A percentile compares a stretch with the other conserved stretches of the same genome.
phyloP scores from a whole-genome alignment of 2,888 invertebrate genomes.

The Orchesella flavescens region DNA sequence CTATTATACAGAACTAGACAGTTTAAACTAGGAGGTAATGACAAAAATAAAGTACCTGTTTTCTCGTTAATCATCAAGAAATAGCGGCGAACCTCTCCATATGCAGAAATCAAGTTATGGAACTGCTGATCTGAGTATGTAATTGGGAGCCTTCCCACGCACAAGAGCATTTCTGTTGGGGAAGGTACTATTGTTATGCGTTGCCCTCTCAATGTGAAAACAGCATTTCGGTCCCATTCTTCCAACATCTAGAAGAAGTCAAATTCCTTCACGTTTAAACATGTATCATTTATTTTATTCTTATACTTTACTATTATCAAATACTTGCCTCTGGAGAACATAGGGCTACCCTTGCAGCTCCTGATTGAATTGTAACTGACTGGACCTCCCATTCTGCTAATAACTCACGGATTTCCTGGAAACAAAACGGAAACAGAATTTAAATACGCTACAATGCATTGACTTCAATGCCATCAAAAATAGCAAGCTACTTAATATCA shows the following conservation, averaged over 20 bases:
- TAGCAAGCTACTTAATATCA: too few relatives aligned
- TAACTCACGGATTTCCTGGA: slow-evolving; percentile 74
- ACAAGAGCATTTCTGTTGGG: slow-evolving; percentile 76
- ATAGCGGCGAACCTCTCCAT: slow-evolving; percentile 75
- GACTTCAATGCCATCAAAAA: too few relatives aligned
- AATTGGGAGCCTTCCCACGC: slow-evolving; percentile 76
- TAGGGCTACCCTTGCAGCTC: slow-evolving; percentile 73
- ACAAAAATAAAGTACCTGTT: too few relatives aligned
- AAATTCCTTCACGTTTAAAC: neutral
- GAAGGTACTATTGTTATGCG: slow-evolving; percentile 75
- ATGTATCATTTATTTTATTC: neutral
- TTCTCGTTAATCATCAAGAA: slow-evolving; percentile 76
- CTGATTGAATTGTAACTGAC: slow-evolving; percentile 73
- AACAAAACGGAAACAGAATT: slow-evolving; percentile 9
- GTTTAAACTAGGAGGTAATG: too few relatives aligned
- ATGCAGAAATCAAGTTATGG: slow-evolving; percentile 74
- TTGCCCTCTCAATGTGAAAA: slow-evolving; percentile 74
- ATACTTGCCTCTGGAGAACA: slow-evolving; percentile 73
- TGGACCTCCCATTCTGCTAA: slow-evolving; percentile 74
- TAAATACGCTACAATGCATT: neutral
- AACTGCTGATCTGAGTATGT: slow-evolving; percentile 75
- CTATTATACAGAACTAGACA: too few relatives aligned
- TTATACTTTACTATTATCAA: neutral
- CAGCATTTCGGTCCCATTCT: slow-evolving; percentile 74
- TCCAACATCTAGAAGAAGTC: slow-evolving; percentile 73